phyloP scores from a whole-genome alignment of 2,888 invertebrate genomes.

The Flexamia atlantica region DNA sequence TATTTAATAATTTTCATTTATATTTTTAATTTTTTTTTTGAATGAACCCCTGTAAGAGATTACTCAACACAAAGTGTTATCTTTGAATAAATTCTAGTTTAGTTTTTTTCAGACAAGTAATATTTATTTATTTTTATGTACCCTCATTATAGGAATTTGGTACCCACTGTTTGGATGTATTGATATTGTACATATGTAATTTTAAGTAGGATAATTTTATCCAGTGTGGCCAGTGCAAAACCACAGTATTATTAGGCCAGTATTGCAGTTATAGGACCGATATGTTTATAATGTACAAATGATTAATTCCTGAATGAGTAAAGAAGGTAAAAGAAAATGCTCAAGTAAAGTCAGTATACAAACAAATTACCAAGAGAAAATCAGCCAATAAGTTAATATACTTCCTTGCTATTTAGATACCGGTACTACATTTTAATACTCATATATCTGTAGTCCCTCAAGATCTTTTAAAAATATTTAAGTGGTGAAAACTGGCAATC shows the following conservation, averaged over 20 bases:
- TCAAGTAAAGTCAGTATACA: not conserved
- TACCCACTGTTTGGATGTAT: not conserved
- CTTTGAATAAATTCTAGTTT: not conserved
- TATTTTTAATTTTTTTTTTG: too few relatives aligned
- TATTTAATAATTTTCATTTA: too few relatives aligned
- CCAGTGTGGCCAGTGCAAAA: slow-evolving; percentile 27
- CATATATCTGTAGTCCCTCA: too few relatives aligned
- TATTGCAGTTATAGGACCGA: slow-evolving; percentile 8
- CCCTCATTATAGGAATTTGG: not conserved
- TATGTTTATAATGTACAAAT: slow-evolving; percentile 8
- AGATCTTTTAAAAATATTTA: too few relatives aligned
- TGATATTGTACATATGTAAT: slow-evolving; percentile 26
- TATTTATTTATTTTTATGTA: not conserved
- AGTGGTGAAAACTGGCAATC: too few relatives aligned
- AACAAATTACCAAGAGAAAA: too few relatives aligned
- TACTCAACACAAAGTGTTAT: not conserved
- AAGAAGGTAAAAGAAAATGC: not conserved
- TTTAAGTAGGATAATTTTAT: not conserved
- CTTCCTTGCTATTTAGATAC: too few relatives aligned
- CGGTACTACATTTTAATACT: too few relatives aligned
- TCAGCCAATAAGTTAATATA: too few relatives aligned
- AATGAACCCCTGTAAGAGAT: too few relatives aligned
- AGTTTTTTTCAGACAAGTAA: not conserved
- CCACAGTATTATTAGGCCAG: slow-evolving; percentile 29
- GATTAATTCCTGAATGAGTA: not conserved